phyloP scores from a whole-genome alignment of 2,888 invertebrate genomes.

The Polyploca ridens region DNA sequence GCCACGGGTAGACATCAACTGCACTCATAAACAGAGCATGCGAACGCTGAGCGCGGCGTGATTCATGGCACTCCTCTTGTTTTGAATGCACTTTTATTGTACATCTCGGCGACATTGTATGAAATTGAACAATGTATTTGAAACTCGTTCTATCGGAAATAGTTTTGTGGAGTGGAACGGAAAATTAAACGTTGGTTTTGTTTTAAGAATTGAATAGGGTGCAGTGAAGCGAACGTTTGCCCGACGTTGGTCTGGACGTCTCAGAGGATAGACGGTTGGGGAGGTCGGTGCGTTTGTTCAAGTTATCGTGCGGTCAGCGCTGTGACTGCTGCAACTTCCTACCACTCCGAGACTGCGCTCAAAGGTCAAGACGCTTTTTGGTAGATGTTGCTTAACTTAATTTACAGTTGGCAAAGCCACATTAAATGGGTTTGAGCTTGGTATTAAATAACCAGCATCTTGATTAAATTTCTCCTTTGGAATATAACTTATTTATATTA shows the following conservation, averaged over 20 bases:
- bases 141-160: slow-evolving; percentile 11
- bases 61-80: slow-evolving; percentile 61
- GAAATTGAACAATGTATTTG: slow-evolving; percentile 13
- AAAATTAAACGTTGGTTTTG: slow-evolving; percentile 10
- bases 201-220: slow-evolving; percentile 11
- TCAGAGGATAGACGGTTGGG: slow-evolving; percentile 16
- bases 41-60: slow-evolving; percentile 57
- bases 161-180: slow-evolving; percentile 14
- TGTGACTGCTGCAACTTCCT: slow-evolving; percentile 13
- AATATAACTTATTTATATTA: not conserved
- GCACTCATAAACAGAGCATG: slow-evolving; percentile 77
- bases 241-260: slow-evolving; percentile 7
- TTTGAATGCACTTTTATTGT: slow-evolving; percentile 63
- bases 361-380: slow-evolving; percentile 12
- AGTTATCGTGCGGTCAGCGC: slow-evolving; percentile 34
- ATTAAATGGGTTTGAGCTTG: not conserved
- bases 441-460: not conserved
- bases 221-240: slow-evolving; percentile 1
- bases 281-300: slow-evolving; percentile 26
- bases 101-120: slow-evolving; percentile 42
- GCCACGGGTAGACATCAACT: slow-evolving; percentile 68
- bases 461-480: not conserved
- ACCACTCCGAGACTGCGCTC: not conserved
- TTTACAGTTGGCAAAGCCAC: slow-evolving; percentile 7
- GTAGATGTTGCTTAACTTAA: slow-evolving; percentile 5